Base-by-base conservation (phyloP, 53 echinoderm and acorn worm genomes). In the Astropecten irregularis region DNA sequence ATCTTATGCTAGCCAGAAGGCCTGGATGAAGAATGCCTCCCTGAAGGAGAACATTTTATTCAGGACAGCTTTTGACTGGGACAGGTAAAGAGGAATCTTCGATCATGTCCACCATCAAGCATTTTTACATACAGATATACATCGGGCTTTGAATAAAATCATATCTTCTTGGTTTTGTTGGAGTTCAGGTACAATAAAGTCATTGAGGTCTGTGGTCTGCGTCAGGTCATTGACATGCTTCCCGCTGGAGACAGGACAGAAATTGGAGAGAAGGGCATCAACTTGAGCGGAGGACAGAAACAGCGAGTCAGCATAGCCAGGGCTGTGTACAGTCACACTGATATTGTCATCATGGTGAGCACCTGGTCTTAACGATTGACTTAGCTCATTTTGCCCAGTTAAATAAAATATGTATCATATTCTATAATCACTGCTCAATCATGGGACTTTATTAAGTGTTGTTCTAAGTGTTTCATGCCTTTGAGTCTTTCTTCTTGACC, bases 251-350 rank as follows among this genome's bases (percentile, higher is more conserved):
- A 86, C 18, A 63, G 51, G 51, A 86, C 86, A 14, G 86, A 86
- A 53, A 86, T 86, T 36, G 86, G 86, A 0, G 86, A 86, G 65
- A 86, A 66, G 51, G 86, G 86, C 29, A 86, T 86, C 37, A 86
- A 86, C 28, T 66, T 86, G 22, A 86, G 86, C 39, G 86, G 86
- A 23, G 86, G 86, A 26, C 86, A 86, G 63, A 86, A 86, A 31
- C 86, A 86, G 31, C 74, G 86, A 39, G 74, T 86, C 64, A 86
- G 76, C 33, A 34, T 86, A 16, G 86, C 86, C 10, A 76, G 86
- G 40, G 86, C 86, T n/a, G 62, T 86, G 9, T 86, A 86, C 54
- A 51, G 74, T 64, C 19, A 76, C 8, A 27, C 74, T 8, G 40
- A 76, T 4, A 64, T 76, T 38, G 40, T 86, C 51, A 44, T 86